These are phyloP conservation scores for Nycticorax nycticorax DNA, from an alignment of 2,113 vertebrate genomes.

Conservation along the genomic window DNA sequence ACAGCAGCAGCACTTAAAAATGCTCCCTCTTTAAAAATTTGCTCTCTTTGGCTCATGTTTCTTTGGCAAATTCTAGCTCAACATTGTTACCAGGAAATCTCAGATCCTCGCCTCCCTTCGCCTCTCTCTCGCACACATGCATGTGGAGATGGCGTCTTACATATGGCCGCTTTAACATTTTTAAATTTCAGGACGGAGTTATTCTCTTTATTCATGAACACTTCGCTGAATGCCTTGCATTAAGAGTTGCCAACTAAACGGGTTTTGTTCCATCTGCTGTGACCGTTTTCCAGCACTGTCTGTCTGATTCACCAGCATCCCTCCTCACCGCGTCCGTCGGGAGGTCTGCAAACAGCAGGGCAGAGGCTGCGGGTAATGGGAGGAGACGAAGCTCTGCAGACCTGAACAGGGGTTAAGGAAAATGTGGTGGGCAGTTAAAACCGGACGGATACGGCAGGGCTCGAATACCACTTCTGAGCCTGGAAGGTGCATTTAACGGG, in stretches of 20 bases:
- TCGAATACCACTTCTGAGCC: not conserved
- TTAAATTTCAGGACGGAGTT: slow-evolving; percentile 1
- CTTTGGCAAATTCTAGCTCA: not conserved
- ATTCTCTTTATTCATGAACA: slow-evolving; percentile 7
- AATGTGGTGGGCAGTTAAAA: not conserved
- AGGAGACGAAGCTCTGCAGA: not conserved
- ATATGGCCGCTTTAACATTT: not conserved
- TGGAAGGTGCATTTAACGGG: not conserved
- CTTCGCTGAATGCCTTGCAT: not conserved
- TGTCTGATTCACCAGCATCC: slow-evolving; percentile 37
- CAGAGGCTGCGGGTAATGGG: not conserved
- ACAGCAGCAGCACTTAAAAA: not conserved
- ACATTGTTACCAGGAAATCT: not conserved
- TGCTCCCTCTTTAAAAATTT: not conserved
- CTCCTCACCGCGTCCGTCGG: not conserved
- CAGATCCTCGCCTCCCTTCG: not conserved
- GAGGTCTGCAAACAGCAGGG: not conserved
- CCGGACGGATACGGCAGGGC: fast-evolving
- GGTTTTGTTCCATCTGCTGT: slow-evolving; percentile 35
- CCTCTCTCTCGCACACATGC: not conserved
- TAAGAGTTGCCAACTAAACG: slow-evolving; percentile 16
- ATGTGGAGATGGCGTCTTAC: not conserved
- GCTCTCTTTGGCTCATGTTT: not conserved
- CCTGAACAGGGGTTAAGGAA: not conserved
- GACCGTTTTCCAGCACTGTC: slow-evolving; percentile 31